Percentiles rank a stretch among this genome's conserved stretches.
Conservation (phyloP, 1,140 invertebrate species). For the Trialeurodes vaporariorum region DNA sequence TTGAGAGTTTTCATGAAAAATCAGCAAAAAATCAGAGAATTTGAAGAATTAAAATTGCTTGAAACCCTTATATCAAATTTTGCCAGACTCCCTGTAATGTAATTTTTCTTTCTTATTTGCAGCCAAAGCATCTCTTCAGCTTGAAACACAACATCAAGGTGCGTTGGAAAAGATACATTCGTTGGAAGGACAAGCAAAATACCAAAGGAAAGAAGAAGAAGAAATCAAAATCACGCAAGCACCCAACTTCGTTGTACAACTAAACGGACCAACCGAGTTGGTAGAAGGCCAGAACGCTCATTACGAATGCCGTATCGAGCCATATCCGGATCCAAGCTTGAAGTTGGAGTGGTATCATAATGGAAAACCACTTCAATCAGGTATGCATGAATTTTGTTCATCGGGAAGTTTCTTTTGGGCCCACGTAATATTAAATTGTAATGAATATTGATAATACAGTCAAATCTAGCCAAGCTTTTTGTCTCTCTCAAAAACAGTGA, state of each 20-base stretch:
- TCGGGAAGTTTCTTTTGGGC: too few species aligned
- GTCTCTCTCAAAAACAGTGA: too few species aligned
- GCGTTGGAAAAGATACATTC: slow-evolving; percentile 75
- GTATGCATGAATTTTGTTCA: too few species aligned
- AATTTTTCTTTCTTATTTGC: slow-evolving; percentile 22
- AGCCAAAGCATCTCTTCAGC: slow-evolving; percentile 71
- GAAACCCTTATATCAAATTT: too few species aligned
- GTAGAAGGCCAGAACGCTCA: slow-evolving; percentile 81
- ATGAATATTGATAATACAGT: too few species aligned
- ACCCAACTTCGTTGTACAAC: slow-evolving; percentile 71
- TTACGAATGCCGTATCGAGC: slow-evolving; percentile 93
- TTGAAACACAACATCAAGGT: slow-evolving; percentile 83
- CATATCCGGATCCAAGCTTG: slow-evolving; percentile 86
- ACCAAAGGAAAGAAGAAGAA: slow-evolving; percentile 66
- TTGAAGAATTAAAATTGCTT: too few species aligned
- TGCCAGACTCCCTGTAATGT: too few species aligned
- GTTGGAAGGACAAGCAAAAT: slow-evolving; percentile 68
- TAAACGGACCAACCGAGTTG: slow-evolving; percentile 68
- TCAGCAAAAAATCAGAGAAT: too few species aligned
- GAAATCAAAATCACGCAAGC: slow-evolving; percentile 67
- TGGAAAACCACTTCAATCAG: slow-evolving; percentile 75
- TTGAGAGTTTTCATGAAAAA: too few species aligned
- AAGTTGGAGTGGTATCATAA: slow-evolving; percentile 92
- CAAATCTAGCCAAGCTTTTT: too few species aligned
- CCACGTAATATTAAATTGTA: too few species aligned